phyloP scores from a whole-genome alignment of 2,888 invertebrate genomes.

The Acheta domesticus region DNA sequence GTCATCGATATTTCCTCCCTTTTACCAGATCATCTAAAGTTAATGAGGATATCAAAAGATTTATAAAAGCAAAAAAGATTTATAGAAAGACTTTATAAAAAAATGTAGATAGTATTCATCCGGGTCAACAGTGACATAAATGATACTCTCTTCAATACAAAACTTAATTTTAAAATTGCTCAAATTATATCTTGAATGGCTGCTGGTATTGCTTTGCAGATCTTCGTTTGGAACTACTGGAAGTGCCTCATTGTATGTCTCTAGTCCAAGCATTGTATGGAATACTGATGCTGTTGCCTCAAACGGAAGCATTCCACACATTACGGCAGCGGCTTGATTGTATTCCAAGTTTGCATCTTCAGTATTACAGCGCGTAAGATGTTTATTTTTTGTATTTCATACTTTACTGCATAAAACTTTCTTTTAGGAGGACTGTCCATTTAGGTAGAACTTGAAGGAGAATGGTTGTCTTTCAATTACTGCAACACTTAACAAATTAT shows the following conservation, averaged over 20 bases:
- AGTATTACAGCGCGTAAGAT: conserved; percentile 52
- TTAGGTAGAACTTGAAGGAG: neutral
- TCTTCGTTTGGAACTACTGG: conserved; percentile 85
- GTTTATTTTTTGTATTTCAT: neutral
- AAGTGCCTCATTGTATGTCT: conserved; percentile 69
- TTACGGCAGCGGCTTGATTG: conserved; percentile 77
- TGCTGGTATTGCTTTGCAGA: conserved; percentile 55
- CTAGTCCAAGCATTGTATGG: conserved; percentile 90
- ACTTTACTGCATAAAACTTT: neutral
- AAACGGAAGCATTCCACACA: conserved; percentile 92
- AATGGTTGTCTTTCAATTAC: neutral
- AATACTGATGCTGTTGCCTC: conserved; percentile 94
- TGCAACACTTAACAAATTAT: neutral
- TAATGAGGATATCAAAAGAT: neutral
- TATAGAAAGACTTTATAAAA: neutral
- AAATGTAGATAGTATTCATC: neutral
- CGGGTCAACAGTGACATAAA: too few relatives aligned
- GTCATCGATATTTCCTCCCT: neutral
- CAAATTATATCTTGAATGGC: too few relatives aligned
- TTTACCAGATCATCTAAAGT: neutral
- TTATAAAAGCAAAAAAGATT: neutral
- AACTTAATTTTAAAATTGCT: too few relatives aligned
- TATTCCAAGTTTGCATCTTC: conserved; percentile 63
- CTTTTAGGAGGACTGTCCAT: neutral
- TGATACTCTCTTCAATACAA: too few relatives aligned